Evolutionary conservation across 2,888 invertebrate species (phyloP), one percentile per base, ranked within the genome.

Genomic region (Crossocerus cetratus): DNA sequence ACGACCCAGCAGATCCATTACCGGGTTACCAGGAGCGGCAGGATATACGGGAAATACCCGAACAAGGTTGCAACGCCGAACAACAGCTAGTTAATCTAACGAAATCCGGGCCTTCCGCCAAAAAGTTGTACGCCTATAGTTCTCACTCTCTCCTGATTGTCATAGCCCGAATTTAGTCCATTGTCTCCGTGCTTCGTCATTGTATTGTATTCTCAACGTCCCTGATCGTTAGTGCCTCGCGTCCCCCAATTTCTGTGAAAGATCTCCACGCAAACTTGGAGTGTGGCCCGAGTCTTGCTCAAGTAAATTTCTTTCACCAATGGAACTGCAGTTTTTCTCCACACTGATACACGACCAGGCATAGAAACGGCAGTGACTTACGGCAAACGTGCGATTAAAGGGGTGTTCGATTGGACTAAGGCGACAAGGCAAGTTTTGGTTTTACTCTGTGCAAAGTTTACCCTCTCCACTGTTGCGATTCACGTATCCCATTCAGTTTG

Each of bases 21-120:
- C 77, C 84, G 83, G 55, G 86, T 89, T 49, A 90, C 90, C 14
- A 86, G 90, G 61, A 90, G 90, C 73, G 90, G 90, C 42, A 86
- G 84, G 69, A 68, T 90, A 57, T 90, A 90, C 72, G 90, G 90
- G 63, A 87, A 83, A 78, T 90, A 89, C 73, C 84, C 82, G 13
- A 83, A 82, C 78, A 87, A 86, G 81, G 66, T 76, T 59, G 66
- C 62, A 16, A 45, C 81, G 14, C 68, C 32, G 32, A 32, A 32
- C 32, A 32, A 32, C 32, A 32, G 32, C 2, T 32, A 32, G 11
- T 4, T 4, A 55, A 45, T 20, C 69, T 11, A 66, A 45, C 45
- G 54, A 22, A 55, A 49, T 22, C 54, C 56, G 69, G 65, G 61
- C 32, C 32, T 63, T 60, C 21, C 57, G 54, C 8, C 58, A 53